phyloP scores from a whole-genome alignment of 2,797 vertebrate genomes.

The Gallinago stenura region DNA sequence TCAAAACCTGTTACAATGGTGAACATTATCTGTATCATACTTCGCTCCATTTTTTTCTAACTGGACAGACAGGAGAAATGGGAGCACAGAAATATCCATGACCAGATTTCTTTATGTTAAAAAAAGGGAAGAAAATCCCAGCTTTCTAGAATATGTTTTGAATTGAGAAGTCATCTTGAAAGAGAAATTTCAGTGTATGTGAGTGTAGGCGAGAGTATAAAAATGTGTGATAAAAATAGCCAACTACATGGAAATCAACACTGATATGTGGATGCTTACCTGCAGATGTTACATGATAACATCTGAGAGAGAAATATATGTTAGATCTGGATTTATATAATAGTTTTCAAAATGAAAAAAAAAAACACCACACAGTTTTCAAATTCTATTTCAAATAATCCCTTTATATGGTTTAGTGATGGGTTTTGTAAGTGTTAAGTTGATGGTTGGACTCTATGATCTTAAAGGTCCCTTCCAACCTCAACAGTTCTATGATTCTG shows the following conservation, averaged over 20 bases:
- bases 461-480: too few species aligned
- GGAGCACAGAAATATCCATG: neutral
- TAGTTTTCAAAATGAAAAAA: neutral
- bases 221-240: conserved; percentile 49
- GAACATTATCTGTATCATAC: neutral
- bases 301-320: neutral
- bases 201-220: conserved; percentile 35
- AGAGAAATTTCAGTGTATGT: conserved; percentile 20
- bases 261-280: neutral
- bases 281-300: neutral
- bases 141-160: conserved; percentile 19
- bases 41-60: neutral
- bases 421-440: too few species aligned
- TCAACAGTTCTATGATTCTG: too few species aligned
- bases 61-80: neutral
- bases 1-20: neutral
- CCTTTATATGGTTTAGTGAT: neutral
- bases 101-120: neutral
- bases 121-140: neutral
- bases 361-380: neutral
- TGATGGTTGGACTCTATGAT: too few species aligned
- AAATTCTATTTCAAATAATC: neutral
- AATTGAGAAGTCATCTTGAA: conserved; percentile 43
- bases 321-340: neutral
- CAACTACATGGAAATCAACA: conserved; percentile 1